Conservation (phyloP, 2,113 vertebrate genomes). For the Calonectris borealis region DNA sequence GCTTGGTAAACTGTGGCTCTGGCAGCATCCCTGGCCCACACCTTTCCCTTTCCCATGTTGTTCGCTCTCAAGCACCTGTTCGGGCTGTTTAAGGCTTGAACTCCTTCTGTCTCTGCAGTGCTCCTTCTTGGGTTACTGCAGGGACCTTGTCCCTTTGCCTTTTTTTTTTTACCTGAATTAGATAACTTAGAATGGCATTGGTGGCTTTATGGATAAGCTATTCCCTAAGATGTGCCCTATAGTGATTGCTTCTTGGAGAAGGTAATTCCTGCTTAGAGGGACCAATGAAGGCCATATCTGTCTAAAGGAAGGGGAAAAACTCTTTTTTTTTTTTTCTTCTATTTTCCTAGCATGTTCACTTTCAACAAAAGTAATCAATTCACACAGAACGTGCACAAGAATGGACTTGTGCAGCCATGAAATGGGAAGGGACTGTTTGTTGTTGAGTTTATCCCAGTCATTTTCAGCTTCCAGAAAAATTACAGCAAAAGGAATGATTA, state of each 20-base stretch:
- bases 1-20: not conserved
- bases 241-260: not conserved
- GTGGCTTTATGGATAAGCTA: accelerated
- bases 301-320: not conserved
- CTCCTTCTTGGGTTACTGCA: not conserved
- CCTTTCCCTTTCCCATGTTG: accelerated
- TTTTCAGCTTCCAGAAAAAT: not conserved
- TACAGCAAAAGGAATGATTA: not conserved
- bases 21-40: not conserved
- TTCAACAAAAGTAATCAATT: not conserved
- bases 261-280: not conserved
- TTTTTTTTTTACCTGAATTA: not conserved
- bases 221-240: not conserved
- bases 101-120: not conserved
- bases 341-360: accelerated
- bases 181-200: not conserved
- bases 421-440: accelerated
- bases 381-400: not conserved
- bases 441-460: not conserved
- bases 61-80: not conserved
- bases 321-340: not conserved
- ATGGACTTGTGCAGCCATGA: not conserved
- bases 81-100: not conserved
- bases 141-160: not conserved
- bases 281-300: not conserved